phyloP scores from a whole-genome alignment of 2,888 invertebrate species.

The Morpho helenor region DNA sequence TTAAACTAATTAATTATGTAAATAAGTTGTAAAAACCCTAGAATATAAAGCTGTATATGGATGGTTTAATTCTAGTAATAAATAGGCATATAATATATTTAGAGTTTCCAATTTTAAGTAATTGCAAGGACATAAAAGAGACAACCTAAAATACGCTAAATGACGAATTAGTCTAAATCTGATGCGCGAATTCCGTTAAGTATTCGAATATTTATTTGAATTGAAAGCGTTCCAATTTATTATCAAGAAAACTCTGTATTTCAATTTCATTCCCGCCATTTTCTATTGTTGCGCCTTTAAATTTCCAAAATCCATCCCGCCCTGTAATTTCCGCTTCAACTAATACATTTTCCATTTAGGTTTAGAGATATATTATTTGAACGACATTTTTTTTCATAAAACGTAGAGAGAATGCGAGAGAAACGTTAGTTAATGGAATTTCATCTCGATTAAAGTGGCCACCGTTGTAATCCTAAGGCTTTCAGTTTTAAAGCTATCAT shows the following conservation, averaged over 20 bases:
- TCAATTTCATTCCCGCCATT: constrained; percentile 7
- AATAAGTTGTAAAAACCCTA: too few relatives aligned
- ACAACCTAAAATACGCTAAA: constrained; percentile 1
- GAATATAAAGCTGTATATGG: too few relatives aligned
- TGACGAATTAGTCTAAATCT: constrained; percentile 1
- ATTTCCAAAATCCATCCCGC: constrained; percentile 7
- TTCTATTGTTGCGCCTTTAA: constrained; percentile 4
- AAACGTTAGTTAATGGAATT: constrained; percentile 29
- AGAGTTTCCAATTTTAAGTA: too few relatives aligned
- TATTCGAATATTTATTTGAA: constrained; percentile 8
- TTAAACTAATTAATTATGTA: too few relatives aligned
- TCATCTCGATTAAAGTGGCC: constrained; percentile 35
- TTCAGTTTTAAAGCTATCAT: constrained; percentile 28
- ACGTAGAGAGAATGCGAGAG: constrained; percentile 13
- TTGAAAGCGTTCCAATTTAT: constrained; percentile 11
- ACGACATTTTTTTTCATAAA: constrained; percentile 9
- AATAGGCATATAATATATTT: too few relatives aligned
- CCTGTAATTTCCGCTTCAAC: constrained; percentile 11
- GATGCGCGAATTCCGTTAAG: constrained; percentile 1
- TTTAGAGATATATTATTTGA: constrained; percentile 3
- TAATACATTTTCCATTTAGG: constrained; percentile 9
- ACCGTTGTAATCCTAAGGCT: constrained; percentile 29
- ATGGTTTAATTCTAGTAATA: too few relatives aligned
- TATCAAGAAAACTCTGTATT: constrained; percentile 9
- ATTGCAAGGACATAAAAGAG: background rate